Percentiles rank a stretch among this genome's conserved stretches.
These are phyloP conservation scores for Collichthys lucidus DNA, from an alignment of 2,113 vertebrate genomes.

Conservation along the genomic window DNA sequence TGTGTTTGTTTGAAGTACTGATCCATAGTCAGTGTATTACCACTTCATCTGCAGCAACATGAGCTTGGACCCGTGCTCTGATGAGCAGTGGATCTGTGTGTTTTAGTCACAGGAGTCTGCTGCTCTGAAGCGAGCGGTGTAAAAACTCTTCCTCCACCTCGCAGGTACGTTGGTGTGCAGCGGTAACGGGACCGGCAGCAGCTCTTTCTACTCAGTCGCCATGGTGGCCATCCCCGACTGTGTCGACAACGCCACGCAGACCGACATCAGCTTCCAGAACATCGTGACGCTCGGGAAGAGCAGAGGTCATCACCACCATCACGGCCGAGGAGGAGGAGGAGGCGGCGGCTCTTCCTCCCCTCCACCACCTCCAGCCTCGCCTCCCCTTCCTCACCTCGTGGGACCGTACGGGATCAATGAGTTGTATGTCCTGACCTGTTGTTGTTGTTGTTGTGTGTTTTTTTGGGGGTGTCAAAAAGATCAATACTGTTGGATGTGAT, in stretches of 20 bases:
- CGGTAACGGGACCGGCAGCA: constrained; percentile 27
- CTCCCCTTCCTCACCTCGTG: constrained; percentile 78
- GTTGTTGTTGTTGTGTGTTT: not conserved
- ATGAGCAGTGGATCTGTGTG: no score
- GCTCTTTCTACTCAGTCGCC: constrained; percentile 50
- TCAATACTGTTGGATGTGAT: not conserved
- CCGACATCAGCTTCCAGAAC: constrained; percentile 90
- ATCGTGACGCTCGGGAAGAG: constrained; percentile 82
- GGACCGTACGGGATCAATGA: constrained; percentile 77
- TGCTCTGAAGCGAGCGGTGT: no score
- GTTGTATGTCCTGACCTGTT: constrained; percentile 37
- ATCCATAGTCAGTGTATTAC: no score
- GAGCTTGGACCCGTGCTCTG: no score
- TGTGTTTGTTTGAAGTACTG: no score
- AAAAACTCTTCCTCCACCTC: no score
- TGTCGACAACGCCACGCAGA: constrained; percentile 89
- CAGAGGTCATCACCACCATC: constrained; percentile 38
- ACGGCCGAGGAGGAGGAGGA: constrained; percentile 11
- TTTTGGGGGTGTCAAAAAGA: no score
- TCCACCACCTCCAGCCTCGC: constrained; percentile 64
- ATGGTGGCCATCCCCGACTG: constrained; percentile 76
- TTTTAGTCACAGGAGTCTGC: no score
- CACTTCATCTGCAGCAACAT: no score
- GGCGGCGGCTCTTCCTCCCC: constrained; percentile 31
- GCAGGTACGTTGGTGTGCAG: constrained; percentile 50